Evolutionary conservation across 2,888 invertebrate species (phyloP).

Genomic region (Papilio demoleus): DNA sequence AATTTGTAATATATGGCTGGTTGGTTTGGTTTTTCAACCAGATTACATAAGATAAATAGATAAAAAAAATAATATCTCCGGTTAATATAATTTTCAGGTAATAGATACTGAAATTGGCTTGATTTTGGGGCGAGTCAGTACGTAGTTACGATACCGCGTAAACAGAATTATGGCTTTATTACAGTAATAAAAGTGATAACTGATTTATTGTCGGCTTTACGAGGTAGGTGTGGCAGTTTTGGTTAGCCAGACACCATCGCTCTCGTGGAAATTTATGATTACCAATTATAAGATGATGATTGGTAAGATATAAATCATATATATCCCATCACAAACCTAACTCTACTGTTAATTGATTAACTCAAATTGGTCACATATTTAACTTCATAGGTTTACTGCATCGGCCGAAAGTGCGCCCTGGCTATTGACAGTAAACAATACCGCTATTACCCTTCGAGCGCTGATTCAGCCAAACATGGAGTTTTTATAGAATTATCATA

Average conservation of each 20-base stretch:
- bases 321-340: background rate
- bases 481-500: too few relatives aligned
- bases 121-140: constrained; percentile 39
- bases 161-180: constrained; percentile 59
- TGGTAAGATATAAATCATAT: background rate
- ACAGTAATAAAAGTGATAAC: constrained; percentile 63
- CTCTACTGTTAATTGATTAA: background rate
- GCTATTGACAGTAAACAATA: too few relatives aligned
- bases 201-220: constrained; percentile 64
- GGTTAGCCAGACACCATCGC: background rate
- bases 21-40: background rate
- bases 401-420: too few relatives aligned
- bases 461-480: too few relatives aligned
- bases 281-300: background rate
- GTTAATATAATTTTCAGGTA: constrained; percentile 25
- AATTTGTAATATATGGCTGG: too few relatives aligned
- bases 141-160: constrained; percentile 45
- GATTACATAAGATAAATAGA: background rate
- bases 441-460: too few relatives aligned
- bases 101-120: constrained; percentile 29
- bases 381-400: too few relatives aligned
- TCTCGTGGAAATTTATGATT: constrained; percentile 34
- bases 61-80: constrained; percentile 10
- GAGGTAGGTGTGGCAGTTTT: constrained; percentile 30
- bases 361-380: background rate